Evolutionary conservation across 2,797 vertebrate species (phyloP).

Genomic region (Botia kubotai): DNA sequence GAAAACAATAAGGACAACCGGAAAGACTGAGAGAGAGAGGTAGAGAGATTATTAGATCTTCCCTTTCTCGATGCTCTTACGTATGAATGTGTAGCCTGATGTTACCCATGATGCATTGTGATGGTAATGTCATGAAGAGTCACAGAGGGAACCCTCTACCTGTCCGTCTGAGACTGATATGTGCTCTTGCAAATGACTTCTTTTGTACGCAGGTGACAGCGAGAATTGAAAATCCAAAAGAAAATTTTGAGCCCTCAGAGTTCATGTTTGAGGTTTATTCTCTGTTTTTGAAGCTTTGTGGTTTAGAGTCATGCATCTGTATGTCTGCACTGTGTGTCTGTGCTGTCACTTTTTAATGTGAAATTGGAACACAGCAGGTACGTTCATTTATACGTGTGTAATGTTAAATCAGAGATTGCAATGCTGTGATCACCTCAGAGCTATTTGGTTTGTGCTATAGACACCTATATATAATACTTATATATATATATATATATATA

Average conservation of each 20-base stretch:
- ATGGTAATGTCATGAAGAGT: conserved; percentile 18
- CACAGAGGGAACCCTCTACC: conserved; percentile 3
- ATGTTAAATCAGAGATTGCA: background rate
- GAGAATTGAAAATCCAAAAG: conserved; percentile 39
- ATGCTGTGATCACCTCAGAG: background rate
- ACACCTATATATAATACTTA: background rate
- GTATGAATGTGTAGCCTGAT: conserved; percentile 15
- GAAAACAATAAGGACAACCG: background rate
- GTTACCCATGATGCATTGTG: conserved; percentile 30
- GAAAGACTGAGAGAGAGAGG: conserved; percentile 11
- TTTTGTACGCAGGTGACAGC: background rate
- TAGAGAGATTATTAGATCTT: conserved; percentile 4
- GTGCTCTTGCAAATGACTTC: conserved; percentile 30
- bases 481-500: no score
- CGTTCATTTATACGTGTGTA: background rate
- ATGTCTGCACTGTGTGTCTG: conserved; percentile 46
- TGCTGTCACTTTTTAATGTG: background rate
- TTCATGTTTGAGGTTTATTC: background rate
- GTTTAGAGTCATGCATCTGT: background rate
- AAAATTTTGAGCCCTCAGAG: conserved; percentile 8
- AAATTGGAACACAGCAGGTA: background rate
- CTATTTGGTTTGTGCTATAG: background rate
- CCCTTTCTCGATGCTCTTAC: conserved; percentile 14
- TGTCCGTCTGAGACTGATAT: background rate
- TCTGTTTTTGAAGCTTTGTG: conserved; percentile 7